Conservation (phyloP, 2,113 vertebrate genomes). For the Helogale parvula region DNA sequence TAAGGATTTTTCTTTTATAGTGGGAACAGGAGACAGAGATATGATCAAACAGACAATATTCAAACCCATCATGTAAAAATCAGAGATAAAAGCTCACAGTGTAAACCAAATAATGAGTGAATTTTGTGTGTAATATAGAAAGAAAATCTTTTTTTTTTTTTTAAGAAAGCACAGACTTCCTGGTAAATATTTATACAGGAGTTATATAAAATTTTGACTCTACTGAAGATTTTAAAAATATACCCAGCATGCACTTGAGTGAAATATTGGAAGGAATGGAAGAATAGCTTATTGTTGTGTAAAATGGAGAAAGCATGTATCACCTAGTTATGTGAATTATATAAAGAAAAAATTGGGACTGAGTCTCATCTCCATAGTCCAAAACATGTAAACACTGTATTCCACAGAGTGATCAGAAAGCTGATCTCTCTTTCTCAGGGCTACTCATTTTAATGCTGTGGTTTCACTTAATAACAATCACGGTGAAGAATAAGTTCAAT, state of each 20-base stretch:
- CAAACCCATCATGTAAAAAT: background rate
- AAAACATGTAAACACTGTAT: background rate
- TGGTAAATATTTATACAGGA: background rate
- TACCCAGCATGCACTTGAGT: background rate
- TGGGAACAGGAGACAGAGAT: background rate
- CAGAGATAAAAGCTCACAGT: background rate
- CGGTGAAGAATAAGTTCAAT: background rate
- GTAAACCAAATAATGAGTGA: background rate
- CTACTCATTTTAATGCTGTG: conserved; percentile 17
- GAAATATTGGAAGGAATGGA: background rate
- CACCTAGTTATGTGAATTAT: background rate
- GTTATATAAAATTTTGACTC: background rate
- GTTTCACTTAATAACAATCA: conserved; percentile 1
- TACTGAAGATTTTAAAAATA: background rate
- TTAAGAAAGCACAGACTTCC: background rate
- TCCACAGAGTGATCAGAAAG: background rate
- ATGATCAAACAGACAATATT: background rate
- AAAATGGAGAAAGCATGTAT: background rate
- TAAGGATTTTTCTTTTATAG: background rate
- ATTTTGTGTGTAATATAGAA: background rate
- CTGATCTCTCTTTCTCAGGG: background rate
- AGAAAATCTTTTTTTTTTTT: background rate
- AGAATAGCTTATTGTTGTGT: background rate
- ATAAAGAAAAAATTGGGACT: background rate
- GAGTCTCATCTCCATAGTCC: background rate